Evolutionary conservation across 2,888 invertebrate genomes (phyloP), one percentile per base, ranked within the genome.

Genomic region (Labia minor): DNA sequence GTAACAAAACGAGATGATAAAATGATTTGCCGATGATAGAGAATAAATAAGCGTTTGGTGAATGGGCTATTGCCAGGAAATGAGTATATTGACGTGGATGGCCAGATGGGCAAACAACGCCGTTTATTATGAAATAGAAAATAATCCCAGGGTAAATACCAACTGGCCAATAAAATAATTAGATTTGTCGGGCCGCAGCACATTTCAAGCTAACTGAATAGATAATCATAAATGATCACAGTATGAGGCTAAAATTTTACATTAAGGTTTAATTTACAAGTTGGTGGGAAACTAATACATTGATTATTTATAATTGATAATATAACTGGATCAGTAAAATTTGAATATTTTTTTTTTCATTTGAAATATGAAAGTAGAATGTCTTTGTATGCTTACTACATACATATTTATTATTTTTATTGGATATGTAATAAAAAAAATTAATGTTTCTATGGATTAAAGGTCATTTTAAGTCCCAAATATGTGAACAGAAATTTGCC

Each of bases 1-100:
- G 49, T 14, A 49, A 49, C 49, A 49, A 49, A 49, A 49, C 49
- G 49, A 49, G 49, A 49, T 49, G 49, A 49, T 49, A 49, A 49
- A 49, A 49, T 49, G 49, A 49, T 49, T 49, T 49, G 49, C 49
- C 49, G 49, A 49, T 49, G 49, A 49, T 49, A 49, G 49, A 49
- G 49, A 49, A 49, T 49, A 49, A 49, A 49, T 49, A 49, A 49
- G 8, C 8, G 49, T 49, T 49, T 49, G 49, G 49, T 49, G 49
- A 49, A 49, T 49, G 49, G 49, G 49, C 49, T 49, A 49, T 49
- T 49, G 49, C n/a, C 8, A n/a, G 49, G 49, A 49, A 49, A 49
- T 49, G 49, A 49, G 49, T 49, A 49, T 49, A 49, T 49, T 49
- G 49, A 49, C 49, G 49, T 49, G 49, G 49, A 49, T 49, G 49